These are phyloP conservation scores for Timema podura DNA, from an alignment of 2,888 invertebrate species.

Conservation along the genomic window DNA sequence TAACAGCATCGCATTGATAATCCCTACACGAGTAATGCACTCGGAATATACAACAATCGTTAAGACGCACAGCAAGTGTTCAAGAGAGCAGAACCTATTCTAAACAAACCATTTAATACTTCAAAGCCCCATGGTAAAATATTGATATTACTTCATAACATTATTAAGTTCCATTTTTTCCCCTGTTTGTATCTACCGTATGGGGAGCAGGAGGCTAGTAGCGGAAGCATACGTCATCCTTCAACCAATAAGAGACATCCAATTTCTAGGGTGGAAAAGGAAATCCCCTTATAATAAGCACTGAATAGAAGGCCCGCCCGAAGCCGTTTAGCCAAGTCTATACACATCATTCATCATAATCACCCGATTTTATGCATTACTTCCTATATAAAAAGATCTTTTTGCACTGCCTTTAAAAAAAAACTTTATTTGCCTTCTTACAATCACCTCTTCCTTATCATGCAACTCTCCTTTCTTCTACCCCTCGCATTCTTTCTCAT, in stretches of 20 bases:
- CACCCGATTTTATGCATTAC: conserved; percentile 18
- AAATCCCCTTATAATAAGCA: conserved; percentile 27
- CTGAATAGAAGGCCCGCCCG: not conserved
- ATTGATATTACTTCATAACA: too few relatives aligned
- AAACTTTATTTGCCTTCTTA: not conserved
- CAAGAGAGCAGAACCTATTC: too few relatives aligned
- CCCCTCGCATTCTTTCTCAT: conserved; percentile 20
- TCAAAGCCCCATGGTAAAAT: too few relatives aligned
- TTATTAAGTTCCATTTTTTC: too few relatives aligned
- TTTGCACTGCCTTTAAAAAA: not conserved
- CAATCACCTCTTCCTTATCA: conserved; percentile 17
- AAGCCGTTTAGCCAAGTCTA: not conserved
- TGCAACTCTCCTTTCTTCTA: conserved; percentile 2
- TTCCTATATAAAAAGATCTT: not conserved
- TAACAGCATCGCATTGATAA: too few relatives aligned
- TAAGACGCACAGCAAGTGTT: too few relatives aligned
- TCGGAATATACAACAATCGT: too few relatives aligned
- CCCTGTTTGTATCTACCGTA: too few relatives aligned
- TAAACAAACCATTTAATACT: too few relatives aligned
- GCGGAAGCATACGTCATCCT: not conserved
- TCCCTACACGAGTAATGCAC: too few relatives aligned
- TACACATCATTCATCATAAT: conserved; percentile 25
- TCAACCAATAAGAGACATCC: conserved; percentile 23
- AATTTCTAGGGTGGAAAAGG: conserved; percentile 15
- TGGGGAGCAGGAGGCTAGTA: too few relatives aligned